Base-by-base conservation (phyloP, 2,113 vertebrate species). In the Todiramphus saurophagus region DNA sequence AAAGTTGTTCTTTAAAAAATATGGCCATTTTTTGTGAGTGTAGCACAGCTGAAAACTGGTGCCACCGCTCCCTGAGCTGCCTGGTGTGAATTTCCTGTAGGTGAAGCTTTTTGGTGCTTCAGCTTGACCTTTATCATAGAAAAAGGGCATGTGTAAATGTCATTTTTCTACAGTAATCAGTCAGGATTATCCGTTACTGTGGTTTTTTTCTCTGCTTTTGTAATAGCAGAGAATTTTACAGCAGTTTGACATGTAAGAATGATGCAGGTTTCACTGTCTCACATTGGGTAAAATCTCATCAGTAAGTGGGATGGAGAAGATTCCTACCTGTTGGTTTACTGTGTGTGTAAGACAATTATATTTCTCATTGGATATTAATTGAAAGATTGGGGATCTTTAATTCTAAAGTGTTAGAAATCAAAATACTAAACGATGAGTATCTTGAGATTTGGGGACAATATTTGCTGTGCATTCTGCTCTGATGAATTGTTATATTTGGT, bases 101-200 rank as follows among this genome's bases (percentile, higher is more conserved):
- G 37, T 0, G 0, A 63, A 76, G 41, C 2, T 1, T 70, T 95
- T 70, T 79, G 55, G 67, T 93, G 67, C 84, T 73, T 89, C 74
- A 87, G 2, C 31, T 59, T 96, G 90, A 94, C 91, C 87, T 96
- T 95, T 96, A 93, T 37, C 48, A 16, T 24, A 85, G 78, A 27
- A 87, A 92, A 91, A 91, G 44, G 41, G 55, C 70, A 46, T 18
- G 37, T 68, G 44, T 90, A 95, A 94, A 94, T 95, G 84, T 95
- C 63, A 83, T 33, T 86, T 77, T 95, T 63, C 72, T 76, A 18
- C 30, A 75, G 41, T 70, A 76, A 70, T 87, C 79, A 55, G 31
- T 30, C 84, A 70, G 67, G 55, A 80, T 79, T 77, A 67, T 87
- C 80, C 53, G 31, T 66, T 89, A 85, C 33, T 66, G 28, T 53